A percentile compares a stretch with the other conserved stretches of the same genome.
These are phyloP conservation scores for Galbula dea DNA, from an alignment of 2,113 vertebrate species.

Conservation along the genomic window DNA sequence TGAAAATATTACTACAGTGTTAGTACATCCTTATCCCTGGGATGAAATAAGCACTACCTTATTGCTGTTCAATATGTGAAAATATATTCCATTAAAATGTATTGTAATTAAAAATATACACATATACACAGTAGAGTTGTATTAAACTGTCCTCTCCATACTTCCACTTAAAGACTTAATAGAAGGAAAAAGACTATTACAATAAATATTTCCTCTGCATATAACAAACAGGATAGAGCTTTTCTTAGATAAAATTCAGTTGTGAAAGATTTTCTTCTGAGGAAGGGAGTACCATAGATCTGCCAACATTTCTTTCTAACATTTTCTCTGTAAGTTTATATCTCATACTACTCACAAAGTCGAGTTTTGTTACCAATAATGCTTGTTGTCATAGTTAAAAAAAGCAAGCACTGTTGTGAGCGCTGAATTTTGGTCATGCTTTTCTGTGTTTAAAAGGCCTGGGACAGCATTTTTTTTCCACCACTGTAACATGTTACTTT, in stretches of 20 bases:
- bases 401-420: neutral
- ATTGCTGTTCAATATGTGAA: neutral
- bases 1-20: neutral
- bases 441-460: neutral
- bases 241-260: neutral
- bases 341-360: neutral
- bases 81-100: neutral
- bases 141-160: neutral
- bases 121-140: neutral
- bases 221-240: neutral
- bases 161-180: neutral
- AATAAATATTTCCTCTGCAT: neutral
- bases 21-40: neutral
- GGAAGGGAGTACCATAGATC: neutral
- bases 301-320: neutral
- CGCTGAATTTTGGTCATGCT: neutral
- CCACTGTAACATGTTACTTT: neutral
- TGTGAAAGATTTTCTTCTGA: neutral
- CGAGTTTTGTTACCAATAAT: neutral
- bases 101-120: neutral
- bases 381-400: neutral
- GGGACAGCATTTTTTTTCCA: neutral
- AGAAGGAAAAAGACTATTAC: neutral
- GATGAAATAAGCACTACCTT: neutral
- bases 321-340: neutral